These are phyloP conservation scores for Esox masquinongy DNA, from an alignment of 2,797 vertebrate species.

Conservation along the genomic window DNA sequence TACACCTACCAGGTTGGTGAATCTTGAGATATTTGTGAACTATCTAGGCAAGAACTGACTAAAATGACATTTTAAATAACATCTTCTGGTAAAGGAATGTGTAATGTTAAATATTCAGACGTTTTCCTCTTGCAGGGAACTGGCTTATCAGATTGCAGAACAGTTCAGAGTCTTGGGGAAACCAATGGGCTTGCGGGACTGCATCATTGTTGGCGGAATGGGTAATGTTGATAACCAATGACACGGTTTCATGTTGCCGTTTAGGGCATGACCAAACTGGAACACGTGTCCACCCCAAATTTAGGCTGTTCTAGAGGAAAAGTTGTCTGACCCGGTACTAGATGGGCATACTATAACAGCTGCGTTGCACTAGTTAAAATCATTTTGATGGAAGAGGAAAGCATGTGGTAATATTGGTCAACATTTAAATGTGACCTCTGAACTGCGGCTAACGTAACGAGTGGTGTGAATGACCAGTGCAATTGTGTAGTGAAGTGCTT, in stretches of 20 bases:
- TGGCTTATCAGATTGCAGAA: slow-evolving; percentile 95
- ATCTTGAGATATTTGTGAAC: neutral
- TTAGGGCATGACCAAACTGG: too few relatives aligned
- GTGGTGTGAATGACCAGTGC: too few relatives aligned
- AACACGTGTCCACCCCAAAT: too few relatives aligned
- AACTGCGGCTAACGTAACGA: too few relatives aligned
- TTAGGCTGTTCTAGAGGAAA: too few relatives aligned
- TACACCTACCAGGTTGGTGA: slow-evolving; percentile 87
- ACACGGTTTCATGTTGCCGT: neutral
- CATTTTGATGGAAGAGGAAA: too few relatives aligned
- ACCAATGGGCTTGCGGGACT: slow-evolving; percentile 88
- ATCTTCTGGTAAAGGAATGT: neutral
- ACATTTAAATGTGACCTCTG: too few relatives aligned
- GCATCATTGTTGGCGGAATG: slow-evolving; percentile 93
- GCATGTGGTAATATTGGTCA: too few relatives aligned
- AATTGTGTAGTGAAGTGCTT: too few relatives aligned
- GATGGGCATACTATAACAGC: too few relatives aligned
- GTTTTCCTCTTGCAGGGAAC: slow-evolving; percentile 75
- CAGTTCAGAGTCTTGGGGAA: slow-evolving; percentile 94
- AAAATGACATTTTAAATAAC: neutral
- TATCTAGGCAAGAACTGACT: neutral
- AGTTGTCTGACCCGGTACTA: too few relatives aligned
- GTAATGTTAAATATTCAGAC: slow-evolving; percentile 1
- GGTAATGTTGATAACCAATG: slow-evolving; percentile 69
- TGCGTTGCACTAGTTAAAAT: too few relatives aligned